Conservation (phyloP, 2,888 invertebrate genomes). For the Apamea crenata region DNA sequence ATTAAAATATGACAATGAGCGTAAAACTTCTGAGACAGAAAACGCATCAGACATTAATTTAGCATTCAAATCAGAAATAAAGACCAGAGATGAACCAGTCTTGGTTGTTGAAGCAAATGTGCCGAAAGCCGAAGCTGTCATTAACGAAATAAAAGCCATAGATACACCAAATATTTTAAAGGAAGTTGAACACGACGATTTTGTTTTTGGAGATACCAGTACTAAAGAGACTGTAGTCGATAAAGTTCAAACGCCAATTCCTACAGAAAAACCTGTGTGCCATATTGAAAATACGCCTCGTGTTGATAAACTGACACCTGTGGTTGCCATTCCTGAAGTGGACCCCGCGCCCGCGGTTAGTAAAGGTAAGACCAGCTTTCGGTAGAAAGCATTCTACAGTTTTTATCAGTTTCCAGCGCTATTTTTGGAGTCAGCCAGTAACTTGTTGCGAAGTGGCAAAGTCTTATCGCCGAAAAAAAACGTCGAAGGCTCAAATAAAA, state of each 20-base stretch:
- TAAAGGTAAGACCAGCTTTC: slow-evolving; percentile 24
- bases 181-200: slow-evolving; percentile 30
- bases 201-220: slow-evolving; percentile 46
- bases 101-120: slow-evolving; percentile 12
- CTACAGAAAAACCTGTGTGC: not conserved
- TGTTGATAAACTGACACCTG: not conserved
- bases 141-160: slow-evolving; percentile 12
- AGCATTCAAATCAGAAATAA: slow-evolving; percentile 30
- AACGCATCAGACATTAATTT: slow-evolving; percentile 28
- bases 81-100: not conserved
- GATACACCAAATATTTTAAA: slow-evolving; percentile 2
- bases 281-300: slow-evolving; percentile 3
- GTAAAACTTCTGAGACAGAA: slow-evolving; percentile 31
- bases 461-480: not conserved
- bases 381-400: not conserved
- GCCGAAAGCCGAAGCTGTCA: not conserved
- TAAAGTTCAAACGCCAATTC: slow-evolving; percentile 1
- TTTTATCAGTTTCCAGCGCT: not conserved
- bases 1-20: slow-evolving; percentile 32
- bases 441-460: not conserved
- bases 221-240: not conserved
- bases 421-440: not conserved
- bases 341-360: not conserved
- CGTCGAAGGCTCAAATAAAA: not conserved
- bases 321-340: slow-evolving; percentile 13